phyloP scores from a whole-genome alignment of 2,797 vertebrate species.

The Sciurus vulgaris region DNA sequence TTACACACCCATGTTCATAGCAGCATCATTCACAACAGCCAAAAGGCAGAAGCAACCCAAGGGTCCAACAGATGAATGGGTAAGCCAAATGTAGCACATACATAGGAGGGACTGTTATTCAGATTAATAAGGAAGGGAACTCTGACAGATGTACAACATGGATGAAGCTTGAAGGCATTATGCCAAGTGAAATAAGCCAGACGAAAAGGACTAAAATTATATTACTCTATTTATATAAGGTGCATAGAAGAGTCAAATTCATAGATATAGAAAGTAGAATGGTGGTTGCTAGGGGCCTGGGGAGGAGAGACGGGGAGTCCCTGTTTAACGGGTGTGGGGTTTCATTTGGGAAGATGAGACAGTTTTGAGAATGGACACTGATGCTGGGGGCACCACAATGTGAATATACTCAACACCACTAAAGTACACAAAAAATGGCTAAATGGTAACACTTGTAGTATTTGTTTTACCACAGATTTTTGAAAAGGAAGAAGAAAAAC shows the following conservation, averaged over 20 bases:
- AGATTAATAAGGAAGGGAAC: neutral
- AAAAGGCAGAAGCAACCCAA: slow-evolving; percentile 2
- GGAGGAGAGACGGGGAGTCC: neutral
- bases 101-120: neutral
- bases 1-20: neutral
- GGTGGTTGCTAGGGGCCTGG: neutral
- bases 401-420: neutral
- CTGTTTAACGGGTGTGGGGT: neutral
- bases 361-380: neutral
- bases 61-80: neutral
- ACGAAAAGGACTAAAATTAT: neutral
- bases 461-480: neutral
- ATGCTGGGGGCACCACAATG: neutral
- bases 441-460: neutral
- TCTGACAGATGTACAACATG: neutral
- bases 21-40: neutral
- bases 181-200: neutral
- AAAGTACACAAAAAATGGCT: neutral
- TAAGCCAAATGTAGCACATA: neutral
- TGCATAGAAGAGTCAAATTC: neutral
- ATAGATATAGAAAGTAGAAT: neutral
- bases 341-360: neutral
- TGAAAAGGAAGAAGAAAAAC: neutral
- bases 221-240: neutral
- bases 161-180: neutral